Evolutionary conservation across 2,113 vertebrate species (phyloP), one percentile per base, ranked within the genome.

Genomic region (Rhinogobius similis): DNA sequence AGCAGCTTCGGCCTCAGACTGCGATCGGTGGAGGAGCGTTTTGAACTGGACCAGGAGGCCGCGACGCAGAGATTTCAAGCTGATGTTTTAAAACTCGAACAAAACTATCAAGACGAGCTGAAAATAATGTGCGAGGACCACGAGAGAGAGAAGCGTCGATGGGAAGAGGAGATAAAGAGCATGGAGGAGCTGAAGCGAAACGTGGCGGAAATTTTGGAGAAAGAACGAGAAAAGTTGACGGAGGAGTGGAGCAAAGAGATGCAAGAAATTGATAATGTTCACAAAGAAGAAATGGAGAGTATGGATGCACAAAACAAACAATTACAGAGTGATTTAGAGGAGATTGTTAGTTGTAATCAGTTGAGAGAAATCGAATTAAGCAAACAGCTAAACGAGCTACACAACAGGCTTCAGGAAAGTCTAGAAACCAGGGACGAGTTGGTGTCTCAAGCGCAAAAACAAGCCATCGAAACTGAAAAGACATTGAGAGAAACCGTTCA

Each of bases 1-100:
- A 90, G 75, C 86, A 94, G 94, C 87, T 97, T 86, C 94, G 89
- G 88, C 63, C 94, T 94, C 90, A 95, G 93, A 93, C 88, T 94
- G 70, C 90, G 82, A 76, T 86, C 92, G 32, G 87, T 93, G 68
- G 95, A 97, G 86, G 90, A 84, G 66, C 92, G 92, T 68, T 95
- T 94, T 89, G 92, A 91, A 67, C 82, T 70, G 9, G 93, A 94
- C 52, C 93, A 93, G 70, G 94, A 95, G 58, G 87, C 84, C 0
- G 90, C 93, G 2, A 86, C 88, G 0, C 82, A 86, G 59, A 91
- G 90, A 29, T 95, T 94, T 1, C 93, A 94, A 65, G 82, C 83
- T 0, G 89, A 83, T 0, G 72, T 96, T 29, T 73, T 74, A 9
- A 92, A 81, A 5, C 89, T 97, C 18, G 90, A 96, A 21, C 90